phyloP scores from a whole-genome alignment of 1,140 invertebrate species.

The Papilio machaon region DNA sequence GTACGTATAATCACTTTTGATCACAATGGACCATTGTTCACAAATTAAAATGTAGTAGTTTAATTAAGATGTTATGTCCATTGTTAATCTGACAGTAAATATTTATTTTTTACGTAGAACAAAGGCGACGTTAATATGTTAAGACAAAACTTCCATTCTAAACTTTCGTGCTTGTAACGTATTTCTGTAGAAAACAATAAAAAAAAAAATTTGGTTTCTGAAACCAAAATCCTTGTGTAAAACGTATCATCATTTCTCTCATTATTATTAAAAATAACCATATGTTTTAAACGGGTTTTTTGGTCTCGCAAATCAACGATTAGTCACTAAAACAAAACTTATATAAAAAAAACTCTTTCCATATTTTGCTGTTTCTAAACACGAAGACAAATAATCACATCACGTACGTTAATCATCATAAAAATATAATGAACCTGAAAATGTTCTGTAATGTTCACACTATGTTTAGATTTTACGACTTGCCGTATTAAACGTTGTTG shows the following conservation, averaged over 20 bases:
- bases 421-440: constrained; percentile 15
- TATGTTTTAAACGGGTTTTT: too few species aligned
- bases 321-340: too few species aligned
- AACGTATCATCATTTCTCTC: too few species aligned
- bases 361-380: not conserved
- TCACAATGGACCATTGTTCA: too few species aligned
- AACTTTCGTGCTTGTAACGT: not conserved
- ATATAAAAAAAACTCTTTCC: not conserved
- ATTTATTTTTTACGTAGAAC: not conserved
- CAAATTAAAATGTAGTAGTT: too few species aligned
- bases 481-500: constrained; percentile 1
- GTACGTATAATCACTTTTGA: too few species aligned
- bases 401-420: constrained; percentile 31
- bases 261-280: too few species aligned
- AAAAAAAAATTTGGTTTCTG: too few species aligned
- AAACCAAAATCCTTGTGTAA: too few species aligned
- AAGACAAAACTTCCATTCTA: not conserved
- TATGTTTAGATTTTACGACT: constrained; percentile 21
- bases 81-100: not conserved
- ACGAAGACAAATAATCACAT: not conserved
- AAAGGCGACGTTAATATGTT: not conserved
- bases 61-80: not conserved
- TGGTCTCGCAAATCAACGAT: too few species aligned
- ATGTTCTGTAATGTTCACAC: constrained; percentile 14
- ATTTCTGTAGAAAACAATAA: too few species aligned